phyloP scores from a whole-genome alignment of 1,140 invertebrate species.

The Caerostris extrusa region DNA sequence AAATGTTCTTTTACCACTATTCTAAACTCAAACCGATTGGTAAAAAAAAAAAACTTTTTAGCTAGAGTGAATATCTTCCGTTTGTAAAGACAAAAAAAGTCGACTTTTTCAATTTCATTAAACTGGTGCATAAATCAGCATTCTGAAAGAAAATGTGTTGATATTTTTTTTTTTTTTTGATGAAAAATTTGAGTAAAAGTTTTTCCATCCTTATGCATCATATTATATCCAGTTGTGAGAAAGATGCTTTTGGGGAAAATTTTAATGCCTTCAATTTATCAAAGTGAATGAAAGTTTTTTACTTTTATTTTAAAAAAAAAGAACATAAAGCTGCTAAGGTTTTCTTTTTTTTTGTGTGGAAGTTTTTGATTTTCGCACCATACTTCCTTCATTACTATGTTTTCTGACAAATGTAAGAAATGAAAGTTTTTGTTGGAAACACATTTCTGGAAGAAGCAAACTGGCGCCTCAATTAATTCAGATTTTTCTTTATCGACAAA shows the following conservation, averaged over 20 bases:
- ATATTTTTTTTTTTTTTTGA: neutral
- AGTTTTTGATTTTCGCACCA: neutral
- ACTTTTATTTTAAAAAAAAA: too few relatives aligned
- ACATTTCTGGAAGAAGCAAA: neutral
- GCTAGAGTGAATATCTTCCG: neutral
- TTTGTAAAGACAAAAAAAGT: neutral
- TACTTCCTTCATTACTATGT: neutral
- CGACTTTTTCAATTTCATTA: conserved; percentile 10
- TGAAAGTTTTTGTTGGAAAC: neutral
- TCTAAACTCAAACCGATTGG: too few relatives aligned
- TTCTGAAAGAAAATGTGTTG: neutral
- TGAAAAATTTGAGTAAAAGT: neutral
- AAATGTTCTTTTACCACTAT: too few relatives aligned
- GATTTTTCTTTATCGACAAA: neutral
- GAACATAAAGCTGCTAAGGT: too few relatives aligned
- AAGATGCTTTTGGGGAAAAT: neutral
- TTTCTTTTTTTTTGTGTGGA: neutral
- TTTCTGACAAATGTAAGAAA: neutral
- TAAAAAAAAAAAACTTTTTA: too few relatives aligned
- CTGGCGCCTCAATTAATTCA: neutral
- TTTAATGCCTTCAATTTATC: conserved; percentile 28
- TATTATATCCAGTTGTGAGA: neutral
- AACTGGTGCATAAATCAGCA: conserved; percentile 9
- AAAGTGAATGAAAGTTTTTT: neutral
- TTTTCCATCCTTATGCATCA: neutral